Base-by-base conservation (phyloP, 2,113 vertebrate species). In the Macaca nemestrina region DNA sequence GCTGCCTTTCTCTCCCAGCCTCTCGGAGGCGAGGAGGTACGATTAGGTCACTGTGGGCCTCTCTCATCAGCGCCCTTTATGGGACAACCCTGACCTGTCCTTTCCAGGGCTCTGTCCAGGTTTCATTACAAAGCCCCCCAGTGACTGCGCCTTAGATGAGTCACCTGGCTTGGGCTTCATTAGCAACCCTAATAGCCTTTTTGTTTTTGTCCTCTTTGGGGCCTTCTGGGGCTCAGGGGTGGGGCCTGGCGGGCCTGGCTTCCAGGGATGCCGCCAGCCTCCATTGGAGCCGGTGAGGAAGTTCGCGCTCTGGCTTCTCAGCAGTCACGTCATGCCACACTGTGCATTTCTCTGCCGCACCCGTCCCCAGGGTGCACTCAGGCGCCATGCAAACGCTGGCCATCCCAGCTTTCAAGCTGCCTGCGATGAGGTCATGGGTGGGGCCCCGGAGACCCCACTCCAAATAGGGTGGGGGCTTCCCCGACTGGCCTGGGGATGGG, bases 401-500 rank as follows among this genome's bases (percentile, higher is more conserved):
- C 84, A 43, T 57, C 92, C 89, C 93, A 35, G 93, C 95, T 81
- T 23, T 79, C 48, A 0, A 4, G 81, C 98, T 86, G 97, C 78
- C 87, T 94, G 93, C 16, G 8, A 87, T 98, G 98, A 98, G 78
- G 96, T 98, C 98, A 98, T 93, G 94, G 97, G 95, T 96, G 96
- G 93, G 93, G 97, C 68, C 89, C 81, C 6, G 45, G 91, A 96
- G 97, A 97, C 95, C 97, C 94, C 88, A n/a, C 79, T 94, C 76
- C 75, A 50, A 30, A 93, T 48, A 84, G 92, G 96, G 97, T 83
- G 95, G 97, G 96, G 87, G 96, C 64, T 94, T 93, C 86, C 79
- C 79, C 30, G 11, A 8, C 59, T 52, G 67, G 87, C 38, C 89
- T 4, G 45, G 52, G 68, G 68, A 64, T 50, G 61, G 82, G 85